Conservation (phyloP, 2,888 invertebrate species). For the Euzophera pinguis region DNA sequence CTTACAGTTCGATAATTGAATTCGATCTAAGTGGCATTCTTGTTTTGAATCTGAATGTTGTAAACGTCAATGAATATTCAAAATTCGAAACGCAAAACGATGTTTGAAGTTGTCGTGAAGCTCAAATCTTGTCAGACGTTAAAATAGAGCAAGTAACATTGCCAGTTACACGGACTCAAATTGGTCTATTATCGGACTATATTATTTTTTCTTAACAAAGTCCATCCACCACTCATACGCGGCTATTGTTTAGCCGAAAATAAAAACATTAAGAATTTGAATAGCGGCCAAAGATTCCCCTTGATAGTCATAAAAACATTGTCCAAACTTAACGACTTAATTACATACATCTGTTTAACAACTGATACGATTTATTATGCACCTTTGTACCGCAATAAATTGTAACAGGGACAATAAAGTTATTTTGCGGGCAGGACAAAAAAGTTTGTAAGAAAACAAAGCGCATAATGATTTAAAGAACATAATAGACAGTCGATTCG, state of each 20-base stretch:
- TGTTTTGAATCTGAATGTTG: conserved; percentile 36
- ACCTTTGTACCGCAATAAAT: conserved; percentile 66
- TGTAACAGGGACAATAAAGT: conserved; percentile 60
- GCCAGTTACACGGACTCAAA: conserved; percentile 31
- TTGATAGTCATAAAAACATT: conserved; percentile 57
- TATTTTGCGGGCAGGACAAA: conserved; percentile 53
- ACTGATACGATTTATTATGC: conserved; percentile 70
- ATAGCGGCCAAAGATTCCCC: conserved; percentile 40
- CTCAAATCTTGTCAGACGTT: conserved; percentile 50
- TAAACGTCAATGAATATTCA: conserved; percentile 57
- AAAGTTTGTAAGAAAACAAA: conserved; percentile 71
- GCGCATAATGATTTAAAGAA: conserved; percentile 74
- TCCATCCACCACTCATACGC: conserved; percentile 18
- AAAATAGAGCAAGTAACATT: conserved; percentile 38
- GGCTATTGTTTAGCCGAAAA: conserved; percentile 46
- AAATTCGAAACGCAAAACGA: conserved; percentile 63
- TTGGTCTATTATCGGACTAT: conserved; percentile 17
- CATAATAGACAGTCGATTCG: conserved; percentile 61
- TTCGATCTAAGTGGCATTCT: conserved; percentile 35
- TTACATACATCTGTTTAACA: conserved; percentile 73
- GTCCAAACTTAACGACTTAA: conserved; percentile 70
- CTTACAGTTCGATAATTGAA: conserved; percentile 28
- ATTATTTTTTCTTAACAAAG: conserved; percentile 27
- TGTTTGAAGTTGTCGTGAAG: conserved; percentile 45
- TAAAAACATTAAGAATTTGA: conserved; percentile 40